Evolutionary conservation across 2,797 vertebrate genomes (phyloP).

Genomic region (Phrynocephalus forsythii): DNA sequence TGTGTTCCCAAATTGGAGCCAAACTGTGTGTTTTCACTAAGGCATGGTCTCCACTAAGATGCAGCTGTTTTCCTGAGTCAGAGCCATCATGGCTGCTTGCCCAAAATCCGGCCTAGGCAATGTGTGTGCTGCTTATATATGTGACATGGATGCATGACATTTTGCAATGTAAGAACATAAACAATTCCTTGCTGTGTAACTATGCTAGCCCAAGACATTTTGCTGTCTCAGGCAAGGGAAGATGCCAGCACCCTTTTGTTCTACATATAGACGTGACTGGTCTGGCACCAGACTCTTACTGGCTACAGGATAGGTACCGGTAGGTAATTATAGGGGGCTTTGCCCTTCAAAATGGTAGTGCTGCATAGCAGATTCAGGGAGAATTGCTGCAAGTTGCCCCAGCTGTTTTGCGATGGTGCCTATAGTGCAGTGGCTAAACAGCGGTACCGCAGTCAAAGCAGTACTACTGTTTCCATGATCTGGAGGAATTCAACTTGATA

Average conservation of each 20-base stretch:
- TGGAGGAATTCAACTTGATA: too few relatives aligned
- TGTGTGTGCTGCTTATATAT: background rate
- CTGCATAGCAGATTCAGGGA: too few relatives aligned
- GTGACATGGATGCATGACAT: conserved; percentile 23
- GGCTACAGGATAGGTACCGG: background rate
- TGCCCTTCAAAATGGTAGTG: too few relatives aligned
- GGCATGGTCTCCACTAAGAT: conserved; percentile 11
- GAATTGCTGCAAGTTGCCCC: too few relatives aligned
- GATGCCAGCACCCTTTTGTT: background rate
- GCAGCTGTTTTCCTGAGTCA: conserved; percentile 42
- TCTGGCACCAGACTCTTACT: background rate
- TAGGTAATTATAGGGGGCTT: too few relatives aligned
- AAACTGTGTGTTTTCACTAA: conserved; percentile 11
- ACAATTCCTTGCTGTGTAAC: conserved; percentile 18
- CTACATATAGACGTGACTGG: background rate
- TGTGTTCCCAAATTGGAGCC: background rate
- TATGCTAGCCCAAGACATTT: background rate
- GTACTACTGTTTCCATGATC: too few relatives aligned
- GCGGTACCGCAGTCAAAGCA: too few relatives aligned
- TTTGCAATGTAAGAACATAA: conserved; percentile 17
- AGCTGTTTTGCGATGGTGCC: too few relatives aligned
- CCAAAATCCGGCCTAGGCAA: conserved; percentile 25
- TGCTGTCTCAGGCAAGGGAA: background rate
- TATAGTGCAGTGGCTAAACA: too few relatives aligned
- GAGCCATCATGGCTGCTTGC: conserved; percentile 27